These are phyloP conservation scores for Amiota minor DNA, from an alignment of 2,888 invertebrate genomes.

Conservation along the genomic window DNA sequence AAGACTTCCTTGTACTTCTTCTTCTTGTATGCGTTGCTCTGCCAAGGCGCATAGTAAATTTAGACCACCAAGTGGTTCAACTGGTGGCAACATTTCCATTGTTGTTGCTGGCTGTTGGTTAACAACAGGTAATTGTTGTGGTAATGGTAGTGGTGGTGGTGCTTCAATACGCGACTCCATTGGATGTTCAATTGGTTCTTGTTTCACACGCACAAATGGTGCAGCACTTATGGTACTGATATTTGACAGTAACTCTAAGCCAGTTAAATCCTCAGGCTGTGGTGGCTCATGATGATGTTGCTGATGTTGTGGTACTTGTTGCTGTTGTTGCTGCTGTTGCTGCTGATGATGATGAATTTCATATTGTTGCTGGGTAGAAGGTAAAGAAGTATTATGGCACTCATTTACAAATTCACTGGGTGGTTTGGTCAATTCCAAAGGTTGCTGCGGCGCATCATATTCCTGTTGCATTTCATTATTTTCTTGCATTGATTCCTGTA, in stretches of 20 bases:
- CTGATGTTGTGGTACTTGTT: conserved; percentile 29
- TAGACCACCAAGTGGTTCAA: conserved; percentile 77
- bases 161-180: conserved; percentile 29
- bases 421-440: conserved; percentile 63
- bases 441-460: conserved; percentile 47
- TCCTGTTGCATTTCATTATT: conserved; percentile 38
- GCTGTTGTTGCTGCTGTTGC: conserved; percentile 32
- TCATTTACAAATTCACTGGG: conserved; percentile 53
- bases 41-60: conserved; percentile 88
- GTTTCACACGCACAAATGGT: conserved; percentile 69
- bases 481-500: background rate
- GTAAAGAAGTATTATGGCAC: conserved; percentile 56
- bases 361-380: conserved; percentile 43
- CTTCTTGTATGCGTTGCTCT: conserved; percentile 87
- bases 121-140: conserved; percentile 14
- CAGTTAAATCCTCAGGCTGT: conserved; percentile 81
- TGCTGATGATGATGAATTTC: conserved; percentile 37
- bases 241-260: conserved; percentile 86
- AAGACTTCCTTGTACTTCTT: conserved; percentile 59
- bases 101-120: conserved; percentile 18
- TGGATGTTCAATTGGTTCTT: conserved; percentile 63
- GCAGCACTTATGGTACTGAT: conserved; percentile 84
- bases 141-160: background rate
- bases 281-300: conserved; percentile 31
- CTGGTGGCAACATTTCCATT: conserved; percentile 44